phyloP scores from a whole-genome alignment of 2,888 invertebrate genomes.

The Dinocampus coccinellae region DNA sequence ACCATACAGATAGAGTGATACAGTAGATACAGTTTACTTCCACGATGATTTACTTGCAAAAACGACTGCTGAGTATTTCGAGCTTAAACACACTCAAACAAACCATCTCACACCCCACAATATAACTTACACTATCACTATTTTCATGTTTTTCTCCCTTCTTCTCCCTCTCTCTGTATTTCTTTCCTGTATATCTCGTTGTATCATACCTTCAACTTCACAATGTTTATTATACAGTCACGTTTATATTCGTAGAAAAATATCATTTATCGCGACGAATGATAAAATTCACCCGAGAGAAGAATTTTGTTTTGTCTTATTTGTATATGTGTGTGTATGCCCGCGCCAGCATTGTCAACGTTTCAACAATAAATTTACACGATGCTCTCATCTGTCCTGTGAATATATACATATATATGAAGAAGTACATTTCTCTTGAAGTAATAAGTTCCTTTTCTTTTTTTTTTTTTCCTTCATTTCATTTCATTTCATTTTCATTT shows the following conservation, averaged over 20 bases:
- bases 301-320: neutral
- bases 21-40: too few species aligned
- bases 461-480: too few species aligned
- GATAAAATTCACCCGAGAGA: constrained; percentile 29
- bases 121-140: neutral
- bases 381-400: neutral
- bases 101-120: neutral
- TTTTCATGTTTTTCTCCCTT: neutral
- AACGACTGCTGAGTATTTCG: constrained; percentile 10
- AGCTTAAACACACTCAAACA: neutral
- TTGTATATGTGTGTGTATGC: neutral
- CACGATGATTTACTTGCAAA: too few species aligned
- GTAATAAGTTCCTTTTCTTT: neutral
- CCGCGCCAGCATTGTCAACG: constrained; percentile 14
- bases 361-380: constrained; percentile 6
- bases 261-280: constrained; percentile 33
- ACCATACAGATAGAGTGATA: too few species aligned
- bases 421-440: neutral
- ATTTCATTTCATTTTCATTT: too few species aligned
- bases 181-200: too few species aligned
- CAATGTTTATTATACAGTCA: constrained; percentile 18
- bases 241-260: constrained; percentile 21
- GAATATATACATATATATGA: neutral
- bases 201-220: neutral
- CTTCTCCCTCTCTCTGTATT: constrained; percentile 7